These are phyloP conservation scores for Dinocampus coccinellae DNA, from an alignment of 2,888 invertebrate species.

Conservation along the genomic window DNA sequence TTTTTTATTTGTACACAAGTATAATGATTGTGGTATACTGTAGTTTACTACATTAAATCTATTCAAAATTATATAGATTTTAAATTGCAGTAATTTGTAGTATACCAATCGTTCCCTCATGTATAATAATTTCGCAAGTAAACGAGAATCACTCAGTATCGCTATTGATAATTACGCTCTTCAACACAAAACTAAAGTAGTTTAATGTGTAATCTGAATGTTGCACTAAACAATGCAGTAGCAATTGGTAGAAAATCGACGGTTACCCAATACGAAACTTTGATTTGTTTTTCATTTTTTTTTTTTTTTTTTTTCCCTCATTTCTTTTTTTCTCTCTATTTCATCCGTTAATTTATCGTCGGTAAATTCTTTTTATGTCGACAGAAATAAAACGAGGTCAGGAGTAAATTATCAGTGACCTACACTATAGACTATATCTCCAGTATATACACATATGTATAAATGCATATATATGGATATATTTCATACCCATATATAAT, in stretches of 20 bases:
- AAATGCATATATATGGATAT: neutral
- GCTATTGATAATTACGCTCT: neutral
- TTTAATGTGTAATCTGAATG: neutral
- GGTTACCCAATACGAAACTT: neutral
- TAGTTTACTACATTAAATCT: neutral
- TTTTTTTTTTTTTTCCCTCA: too few species aligned
- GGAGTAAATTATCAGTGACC: constrained; percentile 23
- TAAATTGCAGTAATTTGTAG: neutral
- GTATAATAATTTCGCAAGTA: neutral
- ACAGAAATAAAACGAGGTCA: constrained; percentile 15
- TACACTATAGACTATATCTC: neutral
- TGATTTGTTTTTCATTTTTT: neutral
- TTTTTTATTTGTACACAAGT: neutral
- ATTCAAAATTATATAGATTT: neutral
- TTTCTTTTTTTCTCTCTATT: too few species aligned
- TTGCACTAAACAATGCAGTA: neutral
- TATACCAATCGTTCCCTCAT: neutral
- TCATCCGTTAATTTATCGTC: neutral
- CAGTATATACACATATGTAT: neutral
- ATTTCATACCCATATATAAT: neutral
- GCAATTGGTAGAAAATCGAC: neutral
- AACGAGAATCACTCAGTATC: neutral
- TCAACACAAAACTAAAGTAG: neutral
- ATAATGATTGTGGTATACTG: neutral
- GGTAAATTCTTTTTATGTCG: constrained; percentile 17